Evolutionary conservation across 2,113 vertebrate genomes (phyloP).

Genomic region (Hydrochoerus hydrochaeris): DNA sequence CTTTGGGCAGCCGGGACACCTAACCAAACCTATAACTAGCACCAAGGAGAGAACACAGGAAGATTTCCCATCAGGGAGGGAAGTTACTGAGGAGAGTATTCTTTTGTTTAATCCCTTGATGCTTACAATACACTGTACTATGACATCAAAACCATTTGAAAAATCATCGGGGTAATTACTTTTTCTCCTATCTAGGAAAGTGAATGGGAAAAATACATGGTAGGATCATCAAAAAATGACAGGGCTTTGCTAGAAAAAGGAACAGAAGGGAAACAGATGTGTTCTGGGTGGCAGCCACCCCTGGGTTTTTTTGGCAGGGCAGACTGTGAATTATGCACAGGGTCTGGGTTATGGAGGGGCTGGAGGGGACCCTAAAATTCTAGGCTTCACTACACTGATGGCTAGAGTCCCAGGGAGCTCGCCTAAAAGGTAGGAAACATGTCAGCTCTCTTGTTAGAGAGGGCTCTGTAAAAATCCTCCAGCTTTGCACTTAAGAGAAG

Average conservation of each 20-base stretch:
- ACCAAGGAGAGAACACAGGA: not conserved
- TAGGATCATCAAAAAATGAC: not conserved
- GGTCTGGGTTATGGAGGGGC: no score
- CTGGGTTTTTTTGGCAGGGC: not conserved
- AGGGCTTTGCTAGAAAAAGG: not conserved
- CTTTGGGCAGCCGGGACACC: not conserved
- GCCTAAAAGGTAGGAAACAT: not conserved
- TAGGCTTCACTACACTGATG: not conserved
- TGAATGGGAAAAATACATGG: not conserved
- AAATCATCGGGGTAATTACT: not conserved
- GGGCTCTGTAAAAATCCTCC: not conserved
- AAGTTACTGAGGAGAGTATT: not conserved
- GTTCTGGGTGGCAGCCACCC: not conserved
- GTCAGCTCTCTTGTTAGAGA: not conserved
- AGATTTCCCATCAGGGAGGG: not conserved
- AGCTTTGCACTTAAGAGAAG: not conserved
- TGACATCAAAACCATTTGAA: conserved; percentile 32
- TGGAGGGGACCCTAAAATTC: not conserved
- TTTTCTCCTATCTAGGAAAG: not conserved
- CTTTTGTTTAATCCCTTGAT: not conserved
- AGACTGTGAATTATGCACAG: not conserved
- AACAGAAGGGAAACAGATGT: not conserved
- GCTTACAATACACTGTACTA: not conserved
- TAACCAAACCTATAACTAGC: not conserved
- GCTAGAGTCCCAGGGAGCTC: not conserved